Conservation (phyloP, 2,113 vertebrate genomes). For the Embiotoca jacksoni region DNA sequence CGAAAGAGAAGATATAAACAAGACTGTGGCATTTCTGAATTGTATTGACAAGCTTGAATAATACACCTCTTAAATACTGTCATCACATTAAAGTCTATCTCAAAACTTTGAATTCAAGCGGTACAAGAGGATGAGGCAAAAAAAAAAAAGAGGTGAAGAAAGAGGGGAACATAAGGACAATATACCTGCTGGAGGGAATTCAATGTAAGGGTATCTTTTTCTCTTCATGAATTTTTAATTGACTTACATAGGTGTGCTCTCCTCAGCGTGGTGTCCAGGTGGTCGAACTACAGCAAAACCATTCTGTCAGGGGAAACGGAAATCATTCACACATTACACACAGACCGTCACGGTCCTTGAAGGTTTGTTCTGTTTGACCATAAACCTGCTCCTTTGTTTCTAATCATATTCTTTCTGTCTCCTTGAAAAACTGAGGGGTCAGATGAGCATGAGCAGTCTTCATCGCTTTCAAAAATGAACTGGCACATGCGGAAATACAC, state of each 20-base stretch:
- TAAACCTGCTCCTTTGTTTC: too few relatives aligned
- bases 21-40: background rate
- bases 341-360: background rate
- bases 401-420: too few relatives aligned
- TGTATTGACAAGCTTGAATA: background rate
- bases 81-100: too few relatives aligned
- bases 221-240: background rate
- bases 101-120: too few relatives aligned
- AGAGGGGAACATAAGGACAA: background rate
- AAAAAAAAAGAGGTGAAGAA: too few relatives aligned
- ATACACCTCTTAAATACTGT: background rate
- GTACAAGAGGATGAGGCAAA: too few relatives aligned
- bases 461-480: too few relatives aligned
- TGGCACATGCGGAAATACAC: too few relatives aligned
- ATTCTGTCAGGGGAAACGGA: slow-evolving; percentile 83
- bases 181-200: background rate
- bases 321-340: slow-evolving; percentile 16
- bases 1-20: background rate
- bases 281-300: slow-evolving; percentile 97
- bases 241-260: slow-evolving; percentile 97
- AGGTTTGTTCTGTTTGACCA: too few relatives aligned
- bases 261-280: slow-evolving; percentile 96
- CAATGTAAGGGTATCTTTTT: background rate
- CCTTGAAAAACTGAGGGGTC: too few relatives aligned
- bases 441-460: too few relatives aligned